These are phyloP conservation scores for Mycteria americana DNA, from an alignment of 2,797 vertebrate genomes.

Conservation along the genomic window DNA sequence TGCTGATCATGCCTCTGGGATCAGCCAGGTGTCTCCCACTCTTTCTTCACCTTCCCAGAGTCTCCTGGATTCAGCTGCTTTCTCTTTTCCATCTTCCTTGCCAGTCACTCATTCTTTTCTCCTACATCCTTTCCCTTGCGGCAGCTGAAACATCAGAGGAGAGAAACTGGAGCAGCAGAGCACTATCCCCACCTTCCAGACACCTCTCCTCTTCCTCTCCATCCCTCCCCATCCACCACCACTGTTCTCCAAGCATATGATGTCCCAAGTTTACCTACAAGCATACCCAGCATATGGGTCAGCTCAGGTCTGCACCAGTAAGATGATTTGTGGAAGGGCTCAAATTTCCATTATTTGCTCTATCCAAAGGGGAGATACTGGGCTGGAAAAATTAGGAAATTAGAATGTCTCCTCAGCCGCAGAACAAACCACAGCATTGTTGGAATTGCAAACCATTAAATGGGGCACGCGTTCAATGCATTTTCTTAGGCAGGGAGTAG, in stretches of 20 bases:
- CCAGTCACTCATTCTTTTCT: not conserved
- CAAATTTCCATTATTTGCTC: not conserved
- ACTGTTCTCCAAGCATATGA: not conserved
- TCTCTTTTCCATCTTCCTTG: not conserved
- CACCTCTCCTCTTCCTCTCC: not conserved
- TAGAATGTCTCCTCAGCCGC: not conserved
- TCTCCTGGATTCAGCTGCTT: not conserved
- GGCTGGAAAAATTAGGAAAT: slow-evolving; percentile 12
- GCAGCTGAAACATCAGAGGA: not conserved
- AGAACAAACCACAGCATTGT: slow-evolving; percentile 19
- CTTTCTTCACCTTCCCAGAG: not conserved
- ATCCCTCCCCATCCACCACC: not conserved
- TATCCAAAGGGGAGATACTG: not conserved
- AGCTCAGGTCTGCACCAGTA: not conserved
- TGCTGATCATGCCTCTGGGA: not conserved
- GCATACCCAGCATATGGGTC: not conserved
- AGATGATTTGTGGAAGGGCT: not conserved
- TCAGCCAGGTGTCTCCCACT: not conserved
- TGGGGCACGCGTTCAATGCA: not conserved
- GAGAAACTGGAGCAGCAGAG: not conserved
- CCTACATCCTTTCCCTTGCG: not conserved
- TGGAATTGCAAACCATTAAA: not conserved
- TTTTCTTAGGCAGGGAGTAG: not conserved
- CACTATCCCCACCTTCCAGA: not conserved
- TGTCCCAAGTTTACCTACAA: not conserved